These are phyloP conservation scores for Onthophagus sagittarius DNA, from an alignment of 2,888 invertebrate genomes.

Conservation along the genomic window DNA sequence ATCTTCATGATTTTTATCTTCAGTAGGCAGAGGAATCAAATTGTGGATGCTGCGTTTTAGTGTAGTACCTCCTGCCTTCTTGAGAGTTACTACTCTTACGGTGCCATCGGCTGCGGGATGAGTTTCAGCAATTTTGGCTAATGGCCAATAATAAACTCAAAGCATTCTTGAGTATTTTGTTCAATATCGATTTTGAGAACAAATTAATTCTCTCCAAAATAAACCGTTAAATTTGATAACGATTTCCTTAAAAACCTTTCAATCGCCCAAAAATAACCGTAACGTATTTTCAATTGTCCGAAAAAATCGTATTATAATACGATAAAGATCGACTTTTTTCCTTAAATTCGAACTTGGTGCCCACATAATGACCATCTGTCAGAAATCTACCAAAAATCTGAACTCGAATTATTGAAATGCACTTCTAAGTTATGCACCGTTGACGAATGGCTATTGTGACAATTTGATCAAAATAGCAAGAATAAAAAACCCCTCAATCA, in stretches of 20 bases:
- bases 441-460: conserved; percentile 11
- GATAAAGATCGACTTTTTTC: neutral
- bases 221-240: too few relatives aligned
- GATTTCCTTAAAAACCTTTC: neutral
- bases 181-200: too few relatives aligned
- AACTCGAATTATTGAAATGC: neutral
- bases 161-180: too few relatives aligned
- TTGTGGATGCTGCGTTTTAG: too few relatives aligned
- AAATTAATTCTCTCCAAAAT: too few relatives aligned
- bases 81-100: too few relatives aligned
- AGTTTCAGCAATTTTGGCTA: too few relatives aligned
- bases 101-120: too few relatives aligned
- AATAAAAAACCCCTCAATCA: neutral
- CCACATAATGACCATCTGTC: neutral
- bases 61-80: too few relatives aligned
- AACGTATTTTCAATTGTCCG: neutral
- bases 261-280: neutral
- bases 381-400: neutral
- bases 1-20: too few relatives aligned
- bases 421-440: conserved; percentile 7
- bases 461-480: conserved; percentile 3
- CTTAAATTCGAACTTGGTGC: neutral
- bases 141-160: too few relatives aligned
- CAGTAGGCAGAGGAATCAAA: too few relatives aligned
- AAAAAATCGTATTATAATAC: neutral